Evolutionary conservation across 1,140 invertebrate species (phyloP), one percentile per base, ranked within the genome.

Genomic region (Propsilocerus akamusi): DNA sequence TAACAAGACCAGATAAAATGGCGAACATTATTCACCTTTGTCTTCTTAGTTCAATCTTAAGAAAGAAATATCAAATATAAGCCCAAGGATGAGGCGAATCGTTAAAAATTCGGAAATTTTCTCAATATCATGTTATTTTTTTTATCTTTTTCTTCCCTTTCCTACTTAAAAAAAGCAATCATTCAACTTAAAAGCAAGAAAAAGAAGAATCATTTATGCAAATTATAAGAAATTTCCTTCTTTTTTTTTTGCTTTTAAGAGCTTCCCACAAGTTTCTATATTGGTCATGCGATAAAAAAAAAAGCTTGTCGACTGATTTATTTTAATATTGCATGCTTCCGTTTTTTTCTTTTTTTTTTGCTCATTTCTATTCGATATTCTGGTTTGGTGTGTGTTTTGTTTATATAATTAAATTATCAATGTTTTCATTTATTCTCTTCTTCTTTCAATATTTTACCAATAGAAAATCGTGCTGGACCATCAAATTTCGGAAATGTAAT

Each of bases 401-500:
- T 30, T 3, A 30, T 30, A 12, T 30, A 12, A 30, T 30, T 30
- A 10, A n/a, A 10, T 2, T 30, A 12, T 48, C 22, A 25, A 11
- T 47, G n/a, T 51, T 37, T 24, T 47, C 34, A 46, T 14, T n/a
- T 11, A 5, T 24, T 52, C 25, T 37, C 20, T 50, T 41, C 14
- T 30, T 30, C 7, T 30, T 30, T n/a, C n/a, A n/a, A n/a, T n/a
- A n/a, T 30, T 3, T 30, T 30, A 3, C 14, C 6, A 70, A 48
- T 70, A 87, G 87, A 90, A 61, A 89, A 84, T 59, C 77, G 84
- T 57, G 82, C 86, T 14, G 86, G 86, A 7, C 84, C 87, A 30
- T 89, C 86, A 14, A 88, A 89, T 61, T 76, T 91, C 56, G 85
- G 86, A 47, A 88, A 87, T 64, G 86, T 90, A 37, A 85, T 92